These are phyloP conservation scores for Agrotis segetum DNA, from an alignment of 2,888 invertebrate genomes.

Conservation along the genomic window DNA sequence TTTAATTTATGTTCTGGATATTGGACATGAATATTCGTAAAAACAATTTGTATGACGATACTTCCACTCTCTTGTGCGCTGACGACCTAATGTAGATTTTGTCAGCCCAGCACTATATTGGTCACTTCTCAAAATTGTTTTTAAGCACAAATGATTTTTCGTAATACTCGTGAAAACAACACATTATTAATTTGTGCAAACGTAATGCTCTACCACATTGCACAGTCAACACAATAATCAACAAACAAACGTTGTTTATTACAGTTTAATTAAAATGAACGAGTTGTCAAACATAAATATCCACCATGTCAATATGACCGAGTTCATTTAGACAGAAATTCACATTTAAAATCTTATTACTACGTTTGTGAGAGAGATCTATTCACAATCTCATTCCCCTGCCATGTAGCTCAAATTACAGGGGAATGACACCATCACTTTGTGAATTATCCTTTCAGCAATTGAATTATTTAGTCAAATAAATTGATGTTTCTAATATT, in stretches of 20 bases:
- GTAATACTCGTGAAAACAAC: not conserved
- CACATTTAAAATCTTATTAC: constrained; percentile 87
- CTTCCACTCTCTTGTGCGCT: not conserved
- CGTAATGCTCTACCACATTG: not conserved
- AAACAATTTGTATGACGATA: constrained; percentile 1
- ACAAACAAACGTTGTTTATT: constrained; percentile 61
- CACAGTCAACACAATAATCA: constrained; percentile 33
- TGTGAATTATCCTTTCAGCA: constrained; percentile 75
- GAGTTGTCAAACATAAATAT: constrained; percentile 66
- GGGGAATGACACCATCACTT: constrained; percentile 70
- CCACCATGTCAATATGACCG: constrained; percentile 69
- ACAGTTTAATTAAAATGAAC: constrained; percentile 64
- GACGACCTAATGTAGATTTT: not conserved
- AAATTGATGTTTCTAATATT: constrained; percentile 73
- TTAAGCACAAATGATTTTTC: not conserved
- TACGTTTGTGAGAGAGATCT: constrained; percentile 66
- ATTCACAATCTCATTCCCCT: constrained; percentile 70
- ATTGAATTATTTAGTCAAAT: constrained; percentile 75
- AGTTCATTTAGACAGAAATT: constrained; percentile 81
- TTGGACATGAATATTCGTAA: not conserved
- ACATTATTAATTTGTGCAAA: not conserved
- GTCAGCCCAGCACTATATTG: not conserved
- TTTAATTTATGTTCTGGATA: constrained; percentile 12
- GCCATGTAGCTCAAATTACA: constrained; percentile 77
- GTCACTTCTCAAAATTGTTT: not conserved